Evolutionary conservation across 2,888 invertebrate genomes (phyloP).

Genomic region (Galerucella nymphaeae): DNA sequence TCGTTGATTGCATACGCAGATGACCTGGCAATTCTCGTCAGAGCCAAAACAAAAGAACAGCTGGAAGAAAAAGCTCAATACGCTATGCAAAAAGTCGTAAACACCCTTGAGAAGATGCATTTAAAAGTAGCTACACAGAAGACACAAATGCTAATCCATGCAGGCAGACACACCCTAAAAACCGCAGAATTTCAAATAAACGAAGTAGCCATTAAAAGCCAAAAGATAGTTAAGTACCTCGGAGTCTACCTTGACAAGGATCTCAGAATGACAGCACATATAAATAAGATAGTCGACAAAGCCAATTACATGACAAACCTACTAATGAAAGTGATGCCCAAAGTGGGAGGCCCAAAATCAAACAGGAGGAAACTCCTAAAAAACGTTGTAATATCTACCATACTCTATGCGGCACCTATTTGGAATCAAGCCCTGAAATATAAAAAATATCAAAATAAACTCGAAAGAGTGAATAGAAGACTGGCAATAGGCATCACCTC

Average conservation of each 20-base stretch:
- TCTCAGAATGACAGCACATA: background rate
- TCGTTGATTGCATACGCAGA: slow-evolving; percentile 23
- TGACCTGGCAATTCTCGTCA: slow-evolving; percentile 25
- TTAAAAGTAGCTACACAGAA: background rate
- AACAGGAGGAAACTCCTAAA: slow-evolving; percentile 5
- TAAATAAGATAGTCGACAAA: background rate
- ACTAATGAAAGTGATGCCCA: background rate
- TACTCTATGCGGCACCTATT: slow-evolving; percentile 4
- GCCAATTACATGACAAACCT: too few species aligned
- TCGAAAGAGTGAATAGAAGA: too few species aligned
- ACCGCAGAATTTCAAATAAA: background rate
- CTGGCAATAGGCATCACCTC: background rate
- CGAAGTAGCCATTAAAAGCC: background rate
- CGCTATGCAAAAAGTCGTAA: background rate
- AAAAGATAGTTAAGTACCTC: background rate
- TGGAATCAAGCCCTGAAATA: too few species aligned
- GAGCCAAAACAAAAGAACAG: background rate
- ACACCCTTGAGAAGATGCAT: background rate
- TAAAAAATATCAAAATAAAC: too few species aligned
- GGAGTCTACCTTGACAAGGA: background rate
- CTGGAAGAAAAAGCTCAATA: slow-evolving; percentile 12
- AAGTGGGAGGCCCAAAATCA: background rate
- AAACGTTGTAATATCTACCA: background rate
- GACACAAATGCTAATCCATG: background rate
- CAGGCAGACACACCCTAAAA: background rate